Evolutionary conservation across 2,888 invertebrate species (phyloP).

Genomic region (Rhogogaster chlorosoma): DNA sequence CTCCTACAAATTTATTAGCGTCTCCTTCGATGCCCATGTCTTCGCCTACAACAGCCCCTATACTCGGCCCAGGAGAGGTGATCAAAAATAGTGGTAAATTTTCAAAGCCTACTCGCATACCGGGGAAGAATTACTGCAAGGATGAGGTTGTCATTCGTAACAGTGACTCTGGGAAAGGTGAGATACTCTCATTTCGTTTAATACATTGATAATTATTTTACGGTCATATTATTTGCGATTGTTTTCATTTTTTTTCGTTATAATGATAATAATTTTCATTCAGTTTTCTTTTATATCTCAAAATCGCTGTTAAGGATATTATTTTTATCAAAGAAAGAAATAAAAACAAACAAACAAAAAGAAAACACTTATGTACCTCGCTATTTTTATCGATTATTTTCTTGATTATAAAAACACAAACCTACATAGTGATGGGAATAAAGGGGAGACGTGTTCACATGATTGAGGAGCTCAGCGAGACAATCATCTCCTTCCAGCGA

Average conservation of each 20-base stretch:
- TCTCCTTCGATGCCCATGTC: slow-evolving; percentile 68
- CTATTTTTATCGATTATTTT: slow-evolving; percentile 19
- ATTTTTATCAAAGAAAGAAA: neutral
- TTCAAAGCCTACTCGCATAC: slow-evolving; percentile 92
- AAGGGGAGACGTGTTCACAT: slow-evolving; percentile 98
- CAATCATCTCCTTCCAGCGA: slow-evolving; percentile 99
- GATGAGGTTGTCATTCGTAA: slow-evolving; percentile 97
- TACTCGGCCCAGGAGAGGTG: slow-evolving; percentile 90
- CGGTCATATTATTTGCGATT: neutral
- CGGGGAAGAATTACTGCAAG: slow-evolving; percentile 95
- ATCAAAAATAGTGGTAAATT: slow-evolving; percentile 94
- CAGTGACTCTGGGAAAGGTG: slow-evolving; percentile 98
- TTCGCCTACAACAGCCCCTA: slow-evolving; percentile 79
- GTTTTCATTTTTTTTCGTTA: neutral
- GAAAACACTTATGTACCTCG: too few relatives aligned
- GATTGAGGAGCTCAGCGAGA: slow-evolving; percentile 99
- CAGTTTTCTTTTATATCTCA: neutral
- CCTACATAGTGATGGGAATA: slow-evolving; percentile 96
- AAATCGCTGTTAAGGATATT: neutral
- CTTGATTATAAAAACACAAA: slow-evolving; percentile 49
- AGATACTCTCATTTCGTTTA: slow-evolving; percentile 56
- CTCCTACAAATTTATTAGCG: slow-evolving; percentile 68
- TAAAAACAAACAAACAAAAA: too few relatives aligned
- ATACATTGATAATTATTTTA: neutral
- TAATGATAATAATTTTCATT: neutral